phyloP scores from a whole-genome alignment of 2,113 vertebrate genomes.

The Cricetomys ansorgei region DNA sequence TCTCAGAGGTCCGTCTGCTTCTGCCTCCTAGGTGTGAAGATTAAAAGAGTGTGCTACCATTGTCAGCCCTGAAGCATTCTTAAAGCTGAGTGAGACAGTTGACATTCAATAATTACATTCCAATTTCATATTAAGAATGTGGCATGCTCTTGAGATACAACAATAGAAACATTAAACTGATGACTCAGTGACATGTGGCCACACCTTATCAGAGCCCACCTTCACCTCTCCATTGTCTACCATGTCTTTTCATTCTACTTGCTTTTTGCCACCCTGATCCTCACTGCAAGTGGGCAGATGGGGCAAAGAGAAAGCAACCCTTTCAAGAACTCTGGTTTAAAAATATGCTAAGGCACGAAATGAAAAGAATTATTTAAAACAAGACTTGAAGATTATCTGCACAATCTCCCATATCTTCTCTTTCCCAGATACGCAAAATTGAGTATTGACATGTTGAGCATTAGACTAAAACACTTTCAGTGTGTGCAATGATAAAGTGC shows the following conservation, averaged over 20 bases:
- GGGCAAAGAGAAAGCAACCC: conserved; percentile 23
- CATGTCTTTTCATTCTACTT: not conserved
- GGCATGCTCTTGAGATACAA: not conserved
- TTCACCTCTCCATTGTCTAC: not conserved
- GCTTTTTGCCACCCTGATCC: not conserved
- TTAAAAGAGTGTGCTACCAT: not conserved
- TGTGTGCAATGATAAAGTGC: not conserved
- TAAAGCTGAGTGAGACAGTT: not conserved
- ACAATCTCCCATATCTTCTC: not conserved
- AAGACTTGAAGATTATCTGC: conserved; percentile 45
- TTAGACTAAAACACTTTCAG: not conserved
- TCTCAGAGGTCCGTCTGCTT: not conserved
- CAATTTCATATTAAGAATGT: conserved; percentile 28
- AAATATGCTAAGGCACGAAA: not conserved
- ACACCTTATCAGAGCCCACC: not conserved
- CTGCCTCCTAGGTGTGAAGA: not conserved
- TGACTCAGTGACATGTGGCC: not conserved
- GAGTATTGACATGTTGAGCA: not conserved
- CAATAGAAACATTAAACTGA: not conserved
- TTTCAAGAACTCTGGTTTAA: not conserved
- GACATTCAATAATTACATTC: conserved; percentile 22
- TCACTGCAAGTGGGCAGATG: conserved; percentile 72
- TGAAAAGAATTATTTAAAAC: conserved; percentile 32
- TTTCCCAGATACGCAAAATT: not conserved
- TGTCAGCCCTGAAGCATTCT: not conserved